phyloP scores from a whole-genome alignment of 2,797 vertebrate genomes.

The Falco novaeseelandiae region DNA sequence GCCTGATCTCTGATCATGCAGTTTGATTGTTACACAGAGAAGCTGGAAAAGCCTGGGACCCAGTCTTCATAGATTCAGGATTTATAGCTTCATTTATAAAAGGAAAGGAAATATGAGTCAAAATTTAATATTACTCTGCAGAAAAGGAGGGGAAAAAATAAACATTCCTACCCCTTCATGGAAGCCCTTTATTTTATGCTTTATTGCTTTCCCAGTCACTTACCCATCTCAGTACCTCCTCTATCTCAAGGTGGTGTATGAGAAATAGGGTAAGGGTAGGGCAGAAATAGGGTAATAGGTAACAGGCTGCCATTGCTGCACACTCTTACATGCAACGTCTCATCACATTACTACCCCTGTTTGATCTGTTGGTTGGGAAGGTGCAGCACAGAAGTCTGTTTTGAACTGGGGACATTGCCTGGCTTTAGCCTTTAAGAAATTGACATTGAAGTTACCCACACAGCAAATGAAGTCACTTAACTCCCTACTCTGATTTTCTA shows the following conservation, averaged over 20 bases:
- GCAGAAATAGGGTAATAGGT: too few species aligned
- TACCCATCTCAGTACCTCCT: not conserved
- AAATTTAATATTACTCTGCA: not conserved
- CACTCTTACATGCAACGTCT: not conserved
- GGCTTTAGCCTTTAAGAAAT: not conserved
- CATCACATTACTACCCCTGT: not conserved
- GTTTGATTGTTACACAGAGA: not conserved
- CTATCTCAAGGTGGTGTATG: not conserved
- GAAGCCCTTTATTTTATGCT: not conserved
- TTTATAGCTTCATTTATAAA: not conserved
- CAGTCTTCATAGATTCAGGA: not conserved
- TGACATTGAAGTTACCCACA: not conserved
- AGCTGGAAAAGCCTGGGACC: not conserved
- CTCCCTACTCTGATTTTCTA: not conserved
- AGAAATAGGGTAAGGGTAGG: not conserved
- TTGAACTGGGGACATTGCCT: not conserved
- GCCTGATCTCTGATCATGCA: not conserved
- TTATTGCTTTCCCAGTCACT: not conserved
- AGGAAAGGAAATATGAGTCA: not conserved
- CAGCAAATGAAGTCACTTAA: not conserved
- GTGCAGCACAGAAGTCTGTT: not conserved
- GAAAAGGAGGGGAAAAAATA: fast-evolving
- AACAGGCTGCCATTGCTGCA: not conserved
- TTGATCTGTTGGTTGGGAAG: not conserved
- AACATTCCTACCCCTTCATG: not conserved